Evolutionary conservation across 2,113 vertebrate species (phyloP), one percentile per base, ranked within the genome.

Genomic region (Mugil cephalus): DNA sequence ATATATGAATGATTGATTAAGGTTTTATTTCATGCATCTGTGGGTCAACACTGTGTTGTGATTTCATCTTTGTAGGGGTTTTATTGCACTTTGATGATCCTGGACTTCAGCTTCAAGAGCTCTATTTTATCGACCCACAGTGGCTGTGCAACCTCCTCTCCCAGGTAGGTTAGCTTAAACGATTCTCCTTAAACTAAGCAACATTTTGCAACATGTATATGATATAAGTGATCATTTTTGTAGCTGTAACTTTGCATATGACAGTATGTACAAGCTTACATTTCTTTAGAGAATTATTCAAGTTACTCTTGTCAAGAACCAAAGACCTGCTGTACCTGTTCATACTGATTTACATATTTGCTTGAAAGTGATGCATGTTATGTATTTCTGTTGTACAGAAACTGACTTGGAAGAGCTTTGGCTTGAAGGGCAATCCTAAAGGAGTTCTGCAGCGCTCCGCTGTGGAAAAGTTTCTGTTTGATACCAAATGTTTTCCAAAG

Each of bases 141-240:
- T 99, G 98, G 98, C 92, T 99, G 1, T 99, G 98, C 89, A 96
- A 95, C 93, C 92, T 97, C 88, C 96, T 99, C 91, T 96, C 96
- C 35, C 96, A 99, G 96, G 98, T 99, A 77, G 11, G 24, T 30
- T 30, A 30, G 24, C 24, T 30, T 30, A 2, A 30, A 2, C 2
- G 24, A 30, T 30, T 30, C 24, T 30, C 5, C 24, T 30, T 30
- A 30, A 30, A 30, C 24, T 30, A 30, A 30, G 24, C 24, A 30
- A 30, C 24, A 30, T 30, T 30, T 30, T 30, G 24, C 5, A 30
- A 30, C 24, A 5, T n/a, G n/a, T n/a, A n/a, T n/a, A n/a, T n/a
- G n/a, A n/a, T n/a, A n/a, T n/a, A n/a, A n/a, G n/a, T n/a, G n/a
- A n/a, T n/a, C n/a, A n/a, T n/a, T n/a, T n/a, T n/a, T n/a, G n/a